phyloP scores from a whole-genome alignment of 2,113 vertebrate species.

The Hippolais icterina region DNA sequence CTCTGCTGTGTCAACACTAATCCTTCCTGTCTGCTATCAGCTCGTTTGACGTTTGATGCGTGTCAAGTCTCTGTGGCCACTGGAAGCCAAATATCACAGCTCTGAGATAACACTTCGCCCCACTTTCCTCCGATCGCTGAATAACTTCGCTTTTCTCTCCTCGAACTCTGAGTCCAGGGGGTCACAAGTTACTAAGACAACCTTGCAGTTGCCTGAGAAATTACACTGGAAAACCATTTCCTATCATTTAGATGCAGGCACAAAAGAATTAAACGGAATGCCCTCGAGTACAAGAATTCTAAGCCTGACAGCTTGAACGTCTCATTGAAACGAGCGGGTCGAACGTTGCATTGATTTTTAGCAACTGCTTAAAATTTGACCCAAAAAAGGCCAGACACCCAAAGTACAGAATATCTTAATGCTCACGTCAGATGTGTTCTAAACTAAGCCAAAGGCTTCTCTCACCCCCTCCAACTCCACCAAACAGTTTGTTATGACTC shows the following conservation, averaged over 20 bases:
- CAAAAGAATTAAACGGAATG: conserved; percentile 23
- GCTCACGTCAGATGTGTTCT: background rate
- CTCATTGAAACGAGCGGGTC: background rate
- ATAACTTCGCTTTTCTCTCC: conserved; percentile 39
- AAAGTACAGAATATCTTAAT: background rate
- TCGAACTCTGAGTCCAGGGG: background rate
- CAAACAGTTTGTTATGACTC: conserved; percentile 64
- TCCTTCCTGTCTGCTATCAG: conserved; percentile 86
- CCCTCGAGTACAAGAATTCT: background rate
- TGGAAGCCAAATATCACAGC: conserved; percentile 69
- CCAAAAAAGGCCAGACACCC: background rate
- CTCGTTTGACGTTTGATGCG: conserved; percentile 74
- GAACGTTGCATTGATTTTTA: background rate
- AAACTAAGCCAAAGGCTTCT: background rate
- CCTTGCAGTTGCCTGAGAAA: background rate
- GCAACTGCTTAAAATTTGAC: background rate
- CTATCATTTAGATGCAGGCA: background rate
- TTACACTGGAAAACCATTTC: background rate
- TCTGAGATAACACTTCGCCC: conserved; percentile 69
- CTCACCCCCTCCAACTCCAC: conserved; percentile 28
- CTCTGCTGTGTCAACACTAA: conserved; percentile 82
- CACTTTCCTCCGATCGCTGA: conserved; percentile 36
- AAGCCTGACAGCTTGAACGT: background rate
- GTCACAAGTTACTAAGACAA: background rate
- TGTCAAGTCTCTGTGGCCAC: conserved; percentile 75